phyloP scores from a whole-genome alignment of 1,140 invertebrate species.

The Habropoda laboriosa region DNA sequence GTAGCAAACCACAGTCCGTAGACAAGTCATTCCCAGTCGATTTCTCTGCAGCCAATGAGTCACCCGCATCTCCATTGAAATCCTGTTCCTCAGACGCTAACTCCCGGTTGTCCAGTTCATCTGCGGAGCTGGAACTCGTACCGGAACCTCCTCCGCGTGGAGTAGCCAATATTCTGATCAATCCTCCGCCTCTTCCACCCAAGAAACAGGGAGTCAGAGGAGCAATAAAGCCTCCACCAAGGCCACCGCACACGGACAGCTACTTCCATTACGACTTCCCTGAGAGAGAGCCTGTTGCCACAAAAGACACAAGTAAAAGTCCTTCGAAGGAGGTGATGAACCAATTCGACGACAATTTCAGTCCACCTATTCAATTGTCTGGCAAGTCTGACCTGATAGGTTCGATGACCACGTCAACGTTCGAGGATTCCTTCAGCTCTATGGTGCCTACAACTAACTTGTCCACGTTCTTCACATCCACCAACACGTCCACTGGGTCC shows the following conservation, averaged over 20 bases:
- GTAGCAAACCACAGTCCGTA: constrained; percentile 52
- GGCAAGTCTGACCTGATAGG: constrained; percentile 62
- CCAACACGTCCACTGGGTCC: constrained; percentile 37
- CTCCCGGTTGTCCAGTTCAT: constrained; percentile 76
- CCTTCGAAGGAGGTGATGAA: constrained; percentile 61
- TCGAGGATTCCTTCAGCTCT: constrained; percentile 77
- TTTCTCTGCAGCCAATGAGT: constrained; percentile 73
- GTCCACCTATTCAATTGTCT: constrained; percentile 72
- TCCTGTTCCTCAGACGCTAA: constrained; percentile 75
- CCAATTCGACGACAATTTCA: constrained; percentile 78
- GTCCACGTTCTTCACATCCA: constrained; percentile 71
- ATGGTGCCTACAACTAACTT: constrained; percentile 71
- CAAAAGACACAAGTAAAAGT: constrained; percentile 63
- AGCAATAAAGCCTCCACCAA: constrained; percentile 84
- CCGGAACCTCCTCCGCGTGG: constrained; percentile 88
- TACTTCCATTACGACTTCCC: constrained; percentile 85
- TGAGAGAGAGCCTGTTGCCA: constrained; percentile 78
- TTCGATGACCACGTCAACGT: constrained; percentile 67
- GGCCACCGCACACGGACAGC: constrained; percentile 84
- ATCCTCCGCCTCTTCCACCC: constrained; percentile 92
- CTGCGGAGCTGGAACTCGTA: constrained; percentile 81
- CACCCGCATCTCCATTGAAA: constrained; percentile 73
- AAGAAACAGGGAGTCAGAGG: constrained; percentile 85
- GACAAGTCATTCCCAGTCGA: constrained; percentile 78
- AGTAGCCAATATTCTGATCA: constrained; percentile 82